Evolutionary conservation across 2,797 vertebrate genomes (phyloP).

Genomic region (Lutjanus campechanus): DNA sequence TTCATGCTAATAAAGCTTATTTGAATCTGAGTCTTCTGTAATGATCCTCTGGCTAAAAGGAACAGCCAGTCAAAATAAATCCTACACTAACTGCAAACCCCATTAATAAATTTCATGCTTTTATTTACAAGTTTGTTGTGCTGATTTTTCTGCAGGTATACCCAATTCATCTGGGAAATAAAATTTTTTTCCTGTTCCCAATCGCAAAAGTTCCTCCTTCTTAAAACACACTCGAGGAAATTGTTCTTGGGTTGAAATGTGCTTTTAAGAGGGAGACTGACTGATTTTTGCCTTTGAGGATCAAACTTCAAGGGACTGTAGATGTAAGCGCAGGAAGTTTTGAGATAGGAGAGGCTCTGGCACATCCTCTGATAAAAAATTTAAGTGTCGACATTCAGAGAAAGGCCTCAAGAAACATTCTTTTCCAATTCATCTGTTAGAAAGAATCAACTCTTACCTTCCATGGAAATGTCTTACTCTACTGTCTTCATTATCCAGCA

Average conservation of each 20-base stretch:
- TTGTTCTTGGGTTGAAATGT: constrained; percentile 14
- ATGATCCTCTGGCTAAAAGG: not conserved
- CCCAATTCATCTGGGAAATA: not conserved
- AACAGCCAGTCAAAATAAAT: not conserved
- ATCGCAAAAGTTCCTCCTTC: not conserved
- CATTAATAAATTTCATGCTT: constrained; percentile 8
- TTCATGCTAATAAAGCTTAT: no score
- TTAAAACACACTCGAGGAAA: constrained; percentile 32
- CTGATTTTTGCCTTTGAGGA: constrained; percentile 40
- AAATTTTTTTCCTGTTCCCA: not conserved
- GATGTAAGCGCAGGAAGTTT: constrained; percentile 46
- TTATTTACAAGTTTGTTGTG: not conserved
- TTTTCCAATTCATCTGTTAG: constrained; percentile 22
- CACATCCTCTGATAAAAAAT: constrained; percentile 41
- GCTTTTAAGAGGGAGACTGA: constrained; percentile 33
- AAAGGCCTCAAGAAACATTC: constrained; percentile 26
- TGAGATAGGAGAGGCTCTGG: constrained; percentile 26
- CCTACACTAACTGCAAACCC: not conserved
- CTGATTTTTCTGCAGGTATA: not conserved
- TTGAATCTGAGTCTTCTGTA: no score
- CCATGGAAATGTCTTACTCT: constrained; percentile 4
- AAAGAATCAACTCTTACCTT: constrained; percentile 31
- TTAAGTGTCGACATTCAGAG: constrained; percentile 17
- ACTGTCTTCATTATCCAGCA: constrained; percentile 14
- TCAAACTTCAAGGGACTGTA: constrained; percentile 24